Conservation (phyloP, 2,888 invertebrate genomes). For the Ischnura elegans region DNA sequence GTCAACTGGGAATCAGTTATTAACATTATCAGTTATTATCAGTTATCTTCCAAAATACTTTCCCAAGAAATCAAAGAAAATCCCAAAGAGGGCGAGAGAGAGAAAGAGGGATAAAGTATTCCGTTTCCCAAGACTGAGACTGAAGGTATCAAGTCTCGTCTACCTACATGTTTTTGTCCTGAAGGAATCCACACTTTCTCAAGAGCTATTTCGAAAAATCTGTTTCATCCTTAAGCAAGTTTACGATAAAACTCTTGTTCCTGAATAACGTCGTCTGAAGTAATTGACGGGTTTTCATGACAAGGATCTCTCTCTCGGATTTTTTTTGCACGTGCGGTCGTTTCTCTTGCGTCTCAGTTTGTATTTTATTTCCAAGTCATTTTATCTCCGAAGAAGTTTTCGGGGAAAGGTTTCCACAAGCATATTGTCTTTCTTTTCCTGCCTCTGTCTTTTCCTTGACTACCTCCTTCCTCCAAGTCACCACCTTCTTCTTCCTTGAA, state of each 20-base stretch:
- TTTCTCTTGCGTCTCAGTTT: not conserved
- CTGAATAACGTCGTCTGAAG: not conserved
- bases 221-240: not conserved
- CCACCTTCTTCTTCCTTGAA: not conserved
- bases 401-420: not conserved
- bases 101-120: no score
- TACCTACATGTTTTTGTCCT: not conserved
- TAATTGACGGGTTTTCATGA: slow-evolving; percentile 47
- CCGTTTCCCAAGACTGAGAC: not conserved
- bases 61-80: no score
- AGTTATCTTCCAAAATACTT: no score
- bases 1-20: no score
- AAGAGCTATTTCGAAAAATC: not conserved
- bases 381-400: slow-evolving; percentile 15
- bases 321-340: not conserved
- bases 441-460: not conserved
- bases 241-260: slow-evolving; percentile 34
- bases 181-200: not conserved
- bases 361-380: not conserved
- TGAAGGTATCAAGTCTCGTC: not conserved
- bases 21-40: no score
- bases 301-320: slow-evolving; percentile 17
- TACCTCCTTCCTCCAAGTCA: not conserved
- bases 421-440: not conserved
- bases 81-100: no score